phyloP scores from a whole-genome alignment of 1,140 invertebrate genomes.

The Chironomus striatipennis region DNA sequence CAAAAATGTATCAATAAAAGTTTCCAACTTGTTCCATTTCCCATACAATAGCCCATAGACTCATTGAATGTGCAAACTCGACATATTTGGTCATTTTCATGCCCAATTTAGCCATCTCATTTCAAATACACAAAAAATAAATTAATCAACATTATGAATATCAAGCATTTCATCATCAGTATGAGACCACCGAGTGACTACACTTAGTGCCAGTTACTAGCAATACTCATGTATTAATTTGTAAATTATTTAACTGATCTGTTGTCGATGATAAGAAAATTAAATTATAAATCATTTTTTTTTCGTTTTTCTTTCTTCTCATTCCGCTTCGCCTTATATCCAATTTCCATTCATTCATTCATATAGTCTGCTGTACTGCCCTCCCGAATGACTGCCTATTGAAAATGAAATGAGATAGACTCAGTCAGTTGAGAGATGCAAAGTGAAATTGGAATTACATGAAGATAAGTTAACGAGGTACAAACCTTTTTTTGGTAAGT shows the following conservation, averaged over 20 bases:
- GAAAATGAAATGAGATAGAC: too few relatives aligned
- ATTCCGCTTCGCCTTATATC: not conserved
- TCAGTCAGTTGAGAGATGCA: not conserved
- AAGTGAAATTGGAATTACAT: not conserved
- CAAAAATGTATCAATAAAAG: not conserved
- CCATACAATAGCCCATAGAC: not conserved
- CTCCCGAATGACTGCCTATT: too few relatives aligned
- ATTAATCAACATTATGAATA: too few relatives aligned
- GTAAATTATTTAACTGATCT: conserved; percentile 21
- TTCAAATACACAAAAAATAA: too few relatives aligned
- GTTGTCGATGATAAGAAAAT: conserved; percentile 18
- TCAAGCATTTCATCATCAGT: too few relatives aligned
- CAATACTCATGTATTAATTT: conserved; percentile 19
- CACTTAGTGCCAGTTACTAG: not conserved
- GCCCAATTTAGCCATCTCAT: too few relatives aligned
- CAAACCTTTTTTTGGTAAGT: conserved; percentile 21
- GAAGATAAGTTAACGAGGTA: conserved; percentile 16
- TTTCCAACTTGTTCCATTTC: not conserved
- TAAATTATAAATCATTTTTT: conserved; percentile 21
- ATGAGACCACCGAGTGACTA: too few relatives aligned
- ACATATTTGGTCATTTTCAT: too few relatives aligned
- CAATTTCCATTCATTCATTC: too few relatives aligned
- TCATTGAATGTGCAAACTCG: too few relatives aligned
- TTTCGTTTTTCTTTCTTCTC: not conserved
- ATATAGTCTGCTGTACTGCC: too few relatives aligned